Evolutionary conservation across 2,113 vertebrate species (phyloP).

Genomic region (Podarcis muralis): DNA sequence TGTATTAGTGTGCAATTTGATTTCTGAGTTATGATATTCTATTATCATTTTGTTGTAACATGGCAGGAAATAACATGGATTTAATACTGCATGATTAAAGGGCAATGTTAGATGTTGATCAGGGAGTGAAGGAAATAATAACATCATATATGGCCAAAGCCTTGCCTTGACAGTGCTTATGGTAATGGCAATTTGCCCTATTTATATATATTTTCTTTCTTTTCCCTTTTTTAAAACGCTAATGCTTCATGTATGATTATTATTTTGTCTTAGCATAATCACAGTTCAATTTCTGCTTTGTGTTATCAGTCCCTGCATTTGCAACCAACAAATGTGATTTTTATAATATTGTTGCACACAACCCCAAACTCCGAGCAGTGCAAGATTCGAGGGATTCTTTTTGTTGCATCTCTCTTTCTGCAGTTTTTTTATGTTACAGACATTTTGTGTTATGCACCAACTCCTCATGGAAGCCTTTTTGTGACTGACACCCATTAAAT

Average conservation of each 20-base stretch:
- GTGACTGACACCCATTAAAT: neutral
- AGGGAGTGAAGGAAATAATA: constrained; percentile 45
- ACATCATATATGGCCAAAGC: constrained; percentile 49
- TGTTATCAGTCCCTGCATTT: neutral
- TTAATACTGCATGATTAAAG: constrained; percentile 62
- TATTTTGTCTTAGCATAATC: constrained; percentile 18
- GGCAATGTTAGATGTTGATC: constrained; percentile 25
- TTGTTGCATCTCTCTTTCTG: too few species aligned
- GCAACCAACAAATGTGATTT: too few species aligned
- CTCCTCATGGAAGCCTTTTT: too few species aligned
- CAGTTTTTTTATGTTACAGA: too few species aligned
- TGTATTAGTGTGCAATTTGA: neutral
- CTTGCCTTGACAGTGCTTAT: constrained; percentile 29
- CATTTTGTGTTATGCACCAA: too few species aligned
- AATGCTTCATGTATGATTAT: constrained; percentile 45
- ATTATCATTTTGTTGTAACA: constrained; percentile 44
- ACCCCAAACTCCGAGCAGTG: too few species aligned
- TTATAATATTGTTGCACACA: too few species aligned
- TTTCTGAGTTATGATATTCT: constrained; percentile 18
- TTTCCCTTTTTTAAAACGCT: constrained; percentile 3
- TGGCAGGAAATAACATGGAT: constrained; percentile 41
- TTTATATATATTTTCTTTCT: constrained; percentile 5
- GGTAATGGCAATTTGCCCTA: constrained; percentile 38
- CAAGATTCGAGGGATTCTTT: too few species aligned
- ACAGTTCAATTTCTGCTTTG: neutral